Evolutionary conservation across 2,888 invertebrate genomes (phyloP).

Genomic region (Peribatodes rhomboidaria): DNA sequence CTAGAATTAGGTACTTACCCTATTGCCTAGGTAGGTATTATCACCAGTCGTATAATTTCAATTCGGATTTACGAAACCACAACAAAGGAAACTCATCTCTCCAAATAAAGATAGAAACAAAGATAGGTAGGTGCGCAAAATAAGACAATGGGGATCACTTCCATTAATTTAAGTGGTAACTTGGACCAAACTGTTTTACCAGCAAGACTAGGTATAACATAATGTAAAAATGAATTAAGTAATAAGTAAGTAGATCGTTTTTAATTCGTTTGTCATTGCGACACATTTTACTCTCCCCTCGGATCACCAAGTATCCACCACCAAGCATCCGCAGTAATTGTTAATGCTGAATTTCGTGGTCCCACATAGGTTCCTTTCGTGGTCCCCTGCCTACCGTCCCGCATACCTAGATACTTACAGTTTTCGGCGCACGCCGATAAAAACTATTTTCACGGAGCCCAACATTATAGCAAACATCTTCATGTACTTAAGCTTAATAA

Average conservation of each 20-base stretch:
- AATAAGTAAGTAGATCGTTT: not conserved
- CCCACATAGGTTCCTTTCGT: too few relatives aligned
- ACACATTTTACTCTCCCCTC: too few relatives aligned
- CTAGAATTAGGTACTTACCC: not conserved
- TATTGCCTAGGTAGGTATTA: not conserved
- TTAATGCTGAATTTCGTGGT: too few relatives aligned
- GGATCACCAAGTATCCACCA: too few relatives aligned
- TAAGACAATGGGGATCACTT: not conserved
- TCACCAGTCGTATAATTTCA: not conserved
- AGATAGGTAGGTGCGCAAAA: not conserved
- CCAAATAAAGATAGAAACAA: not conserved
- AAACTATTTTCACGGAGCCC: too few relatives aligned
- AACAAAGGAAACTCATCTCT: slow-evolving; percentile 1
- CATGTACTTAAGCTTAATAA: too few relatives aligned
- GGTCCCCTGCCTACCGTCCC: too few relatives aligned
- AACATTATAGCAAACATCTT: too few relatives aligned
- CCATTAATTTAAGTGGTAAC: slow-evolving; percentile 1
- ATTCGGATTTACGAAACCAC: slow-evolving; percentile 2
- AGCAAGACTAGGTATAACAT: not conserved
- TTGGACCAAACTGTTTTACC: not conserved
- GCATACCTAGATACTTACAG: too few relatives aligned
- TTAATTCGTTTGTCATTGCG: not conserved
- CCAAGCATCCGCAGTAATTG: too few relatives aligned
- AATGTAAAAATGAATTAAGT: not conserved
- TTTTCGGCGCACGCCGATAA: too few relatives aligned